Conservation (phyloP, 2,888 invertebrate genomes). For the Nemurella pictetii region DNA sequence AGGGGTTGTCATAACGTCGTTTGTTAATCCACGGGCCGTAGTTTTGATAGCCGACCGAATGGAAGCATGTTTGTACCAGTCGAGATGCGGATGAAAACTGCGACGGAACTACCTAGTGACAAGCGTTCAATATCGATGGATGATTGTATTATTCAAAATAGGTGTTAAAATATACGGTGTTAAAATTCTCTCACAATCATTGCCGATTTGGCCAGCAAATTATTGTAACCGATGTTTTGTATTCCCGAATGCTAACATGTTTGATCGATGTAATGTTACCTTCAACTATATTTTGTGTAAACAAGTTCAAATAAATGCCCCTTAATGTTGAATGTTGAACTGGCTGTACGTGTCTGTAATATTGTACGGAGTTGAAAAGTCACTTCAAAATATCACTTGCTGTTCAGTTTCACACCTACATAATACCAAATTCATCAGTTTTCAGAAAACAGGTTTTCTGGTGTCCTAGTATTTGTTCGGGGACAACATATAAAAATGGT, state of each 20-base stretch:
- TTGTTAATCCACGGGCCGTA: not conserved
- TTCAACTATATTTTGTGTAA: not conserved
- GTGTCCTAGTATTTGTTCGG: no score
- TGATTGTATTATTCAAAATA: not conserved
- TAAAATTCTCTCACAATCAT: not conserved
- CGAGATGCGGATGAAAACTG: not conserved
- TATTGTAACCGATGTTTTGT: not conserved
- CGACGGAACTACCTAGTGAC: not conserved
- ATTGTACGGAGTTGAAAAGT: no score
- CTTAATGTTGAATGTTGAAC: not conserved
- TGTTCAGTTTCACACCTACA: no score
- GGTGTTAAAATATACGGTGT: not conserved
- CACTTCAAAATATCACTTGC: no score
- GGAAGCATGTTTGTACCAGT: not conserved
- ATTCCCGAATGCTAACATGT: not conserved
- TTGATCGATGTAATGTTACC: not conserved
- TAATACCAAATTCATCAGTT: no score
- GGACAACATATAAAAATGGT: no score
- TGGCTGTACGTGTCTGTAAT: no score
- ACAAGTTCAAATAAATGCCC: not conserved
- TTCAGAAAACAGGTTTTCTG: no score
- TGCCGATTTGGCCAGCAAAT: not conserved
- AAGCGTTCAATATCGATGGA: not conserved
- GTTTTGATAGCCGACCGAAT: not conserved
- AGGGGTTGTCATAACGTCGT: not conserved